phyloP scores from a whole-genome alignment of 2,113 vertebrate genomes.

The Macquaria ambigua region DNA sequence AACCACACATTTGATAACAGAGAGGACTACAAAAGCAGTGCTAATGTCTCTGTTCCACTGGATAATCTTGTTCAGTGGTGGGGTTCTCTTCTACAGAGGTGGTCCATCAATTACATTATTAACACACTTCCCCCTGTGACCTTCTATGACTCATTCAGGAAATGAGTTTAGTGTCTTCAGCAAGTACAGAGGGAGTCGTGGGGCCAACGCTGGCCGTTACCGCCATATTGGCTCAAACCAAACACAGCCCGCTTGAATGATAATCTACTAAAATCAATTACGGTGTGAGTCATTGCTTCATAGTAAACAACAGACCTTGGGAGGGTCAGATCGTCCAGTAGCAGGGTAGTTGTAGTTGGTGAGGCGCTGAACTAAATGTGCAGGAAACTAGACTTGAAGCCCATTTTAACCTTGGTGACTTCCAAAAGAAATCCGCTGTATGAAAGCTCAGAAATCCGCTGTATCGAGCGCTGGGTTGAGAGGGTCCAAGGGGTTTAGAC shows the following conservation, averaged over 20 bases:
- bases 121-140: slow-evolving; percentile 55
- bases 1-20: slow-evolving; percentile 29
- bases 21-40: slow-evolving; percentile 9
- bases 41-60: slow-evolving; percentile 14
- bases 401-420: slow-evolving; percentile 1
- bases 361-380: background rate
- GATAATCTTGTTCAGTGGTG: slow-evolving; percentile 54
- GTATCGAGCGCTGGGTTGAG: slow-evolving; percentile 4
- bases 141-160: slow-evolving; percentile 64
- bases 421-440: slow-evolving; percentile 2
- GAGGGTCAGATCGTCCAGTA: background rate
- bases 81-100: slow-evolving; percentile 43
- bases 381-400: background rate
- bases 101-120: slow-evolving; percentile 72
- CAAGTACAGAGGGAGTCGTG: slow-evolving; percentile 14
- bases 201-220: slow-evolving; percentile 5
- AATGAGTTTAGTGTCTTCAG: slow-evolving; percentile 62
- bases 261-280: slow-evolving; percentile 46
- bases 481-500: slow-evolving; percentile 58
- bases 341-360: background rate
- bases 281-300: slow-evolving; percentile 35
- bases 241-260: slow-evolving; percentile 36
- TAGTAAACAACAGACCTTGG: slow-evolving; percentile 9
- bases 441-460: slow-evolving; percentile 3
- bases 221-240: slow-evolving; percentile 16